These are phyloP conservation scores for Hydractinia echinata DNA, from an alignment of 30 jellyfish, hydroid and myxozoan genomes.

Conservation along the genomic window DNA sequence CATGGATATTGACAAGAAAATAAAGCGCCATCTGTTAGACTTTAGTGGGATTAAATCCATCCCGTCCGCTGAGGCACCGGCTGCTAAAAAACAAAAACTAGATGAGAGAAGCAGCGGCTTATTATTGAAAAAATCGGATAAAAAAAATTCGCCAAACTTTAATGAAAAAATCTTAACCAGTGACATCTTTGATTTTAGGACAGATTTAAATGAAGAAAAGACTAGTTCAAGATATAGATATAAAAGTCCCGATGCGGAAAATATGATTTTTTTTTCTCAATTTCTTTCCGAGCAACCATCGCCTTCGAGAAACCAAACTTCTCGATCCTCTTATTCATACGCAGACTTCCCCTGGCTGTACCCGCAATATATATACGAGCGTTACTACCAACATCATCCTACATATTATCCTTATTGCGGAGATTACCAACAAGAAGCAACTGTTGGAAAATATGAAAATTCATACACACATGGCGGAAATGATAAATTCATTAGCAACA, in stretches of 20 bases:
- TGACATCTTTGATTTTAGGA: too few relatives aligned
- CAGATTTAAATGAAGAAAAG: neutral
- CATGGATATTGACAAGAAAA: neutral
- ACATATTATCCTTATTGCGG: slow-evolving; percentile 5
- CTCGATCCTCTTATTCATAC: neutral
- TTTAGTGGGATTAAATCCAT: neutral
- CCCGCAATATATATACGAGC: slow-evolving; percentile 1
- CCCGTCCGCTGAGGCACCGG: too few relatives aligned
- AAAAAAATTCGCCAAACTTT: too few relatives aligned
- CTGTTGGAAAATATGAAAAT: neutral
- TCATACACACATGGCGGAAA: neutral
- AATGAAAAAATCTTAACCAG: too few relatives aligned
- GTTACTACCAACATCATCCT: neutral
- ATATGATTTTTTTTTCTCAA: neutral
- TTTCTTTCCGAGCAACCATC: neutral
- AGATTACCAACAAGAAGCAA: neutral
- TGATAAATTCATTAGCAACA: too few relatives aligned
- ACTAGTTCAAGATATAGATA: neutral
- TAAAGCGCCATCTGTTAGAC: neutral
- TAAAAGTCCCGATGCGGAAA: neutral
- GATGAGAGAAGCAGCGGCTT: too few relatives aligned
- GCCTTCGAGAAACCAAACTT: neutral
- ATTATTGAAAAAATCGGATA: too few relatives aligned
- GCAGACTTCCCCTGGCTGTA: slow-evolving; percentile 14
- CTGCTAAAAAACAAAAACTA: too few relatives aligned